Base-by-base conservation (phyloP, 2,113 vertebrate genomes). In the Anthoscopus minutus region DNA sequence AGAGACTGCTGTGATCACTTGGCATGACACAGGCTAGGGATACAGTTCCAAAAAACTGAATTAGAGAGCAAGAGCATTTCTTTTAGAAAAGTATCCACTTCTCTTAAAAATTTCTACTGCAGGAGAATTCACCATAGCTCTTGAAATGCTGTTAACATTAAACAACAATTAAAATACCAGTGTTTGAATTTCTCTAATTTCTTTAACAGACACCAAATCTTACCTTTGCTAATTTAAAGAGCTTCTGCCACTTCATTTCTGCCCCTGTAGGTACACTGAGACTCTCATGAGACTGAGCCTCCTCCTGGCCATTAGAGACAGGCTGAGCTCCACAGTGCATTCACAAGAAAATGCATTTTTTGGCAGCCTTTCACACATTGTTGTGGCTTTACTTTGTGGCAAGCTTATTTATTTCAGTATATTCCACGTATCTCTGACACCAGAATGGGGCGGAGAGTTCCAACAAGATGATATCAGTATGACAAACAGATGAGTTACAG, bases 231-330 rank as follows among this genome's bases (percentile, higher is more conserved):
- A n/a, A 13, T 79, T 79, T 65, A 51, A 86, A 82, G 56, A 66
- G 10, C 19, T 91, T 89, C 60, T 70, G 38, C 16, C 19, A 73
- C 15, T 8, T 15, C 25, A 54, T 74, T 84, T 89, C 48, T 81
- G 33, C 8, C 6, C 20, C 18, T 0, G 0, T 25, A n/a, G 35
- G 47, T 70, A 47, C 51, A 61, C 37, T 37, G n/a, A 82, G 66
- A 47, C 6, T 67, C 7, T 48, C 40, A 24, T 35, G 48, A 40
- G 15, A 58, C 44, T 64, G 30, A 51, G 20, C 19, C 15, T 67
- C 64, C 53, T 82, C 54, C 38, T 77, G 58, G 30, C 23, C 24
- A 3, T 37, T 58, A 51, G 27, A 60, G 21, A 28, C 19, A 79
- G 42, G 7, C 19, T 28, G 21, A 82, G 28, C 2, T 88, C 30